Evolutionary conservation across 1,140 invertebrate genomes (phyloP).

Genomic region (Potamilus streckersoni): DNA sequence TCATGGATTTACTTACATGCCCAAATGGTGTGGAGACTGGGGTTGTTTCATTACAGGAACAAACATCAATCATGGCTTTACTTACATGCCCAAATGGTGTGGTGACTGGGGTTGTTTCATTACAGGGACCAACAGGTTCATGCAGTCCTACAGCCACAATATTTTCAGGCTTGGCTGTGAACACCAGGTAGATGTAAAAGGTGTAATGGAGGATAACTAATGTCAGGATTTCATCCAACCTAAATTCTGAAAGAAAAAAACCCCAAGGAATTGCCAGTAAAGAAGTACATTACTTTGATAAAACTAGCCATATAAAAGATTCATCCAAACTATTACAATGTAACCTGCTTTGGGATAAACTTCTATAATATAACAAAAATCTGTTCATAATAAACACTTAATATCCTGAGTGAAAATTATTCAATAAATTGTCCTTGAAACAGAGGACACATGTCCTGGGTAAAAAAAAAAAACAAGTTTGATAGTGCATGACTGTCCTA

Average conservation of each 20-base stretch:
- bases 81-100: slow-evolving; percentile 78
- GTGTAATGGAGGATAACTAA: slow-evolving; percentile 69
- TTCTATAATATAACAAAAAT: too few species aligned
- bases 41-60: neutral
- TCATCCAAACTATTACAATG: too few species aligned
- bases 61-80: neutral
- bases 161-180: slow-evolving; percentile 77
- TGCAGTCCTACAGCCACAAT: slow-evolving; percentile 80
- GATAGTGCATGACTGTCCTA: too few species aligned
- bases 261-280: too few species aligned
- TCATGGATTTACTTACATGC: neutral
- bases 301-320: too few species aligned
- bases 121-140: slow-evolving; percentile 81
- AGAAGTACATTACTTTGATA: too few species aligned
- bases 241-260: slow-evolving; percentile 45
- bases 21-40: neutral
- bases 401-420: too few species aligned
- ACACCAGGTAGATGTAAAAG: slow-evolving; percentile 69
- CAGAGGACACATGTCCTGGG: too few species aligned
- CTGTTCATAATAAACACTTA: too few species aligned
- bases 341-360: too few species aligned
- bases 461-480: too few species aligned
- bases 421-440: too few species aligned
- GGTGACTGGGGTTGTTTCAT: slow-evolving; percentile 72
- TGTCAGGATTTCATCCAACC: slow-evolving; percentile 52